These are phyloP conservation scores for Trogon surrucura DNA, from an alignment of 2,113 vertebrate species.

Conservation along the genomic window DNA sequence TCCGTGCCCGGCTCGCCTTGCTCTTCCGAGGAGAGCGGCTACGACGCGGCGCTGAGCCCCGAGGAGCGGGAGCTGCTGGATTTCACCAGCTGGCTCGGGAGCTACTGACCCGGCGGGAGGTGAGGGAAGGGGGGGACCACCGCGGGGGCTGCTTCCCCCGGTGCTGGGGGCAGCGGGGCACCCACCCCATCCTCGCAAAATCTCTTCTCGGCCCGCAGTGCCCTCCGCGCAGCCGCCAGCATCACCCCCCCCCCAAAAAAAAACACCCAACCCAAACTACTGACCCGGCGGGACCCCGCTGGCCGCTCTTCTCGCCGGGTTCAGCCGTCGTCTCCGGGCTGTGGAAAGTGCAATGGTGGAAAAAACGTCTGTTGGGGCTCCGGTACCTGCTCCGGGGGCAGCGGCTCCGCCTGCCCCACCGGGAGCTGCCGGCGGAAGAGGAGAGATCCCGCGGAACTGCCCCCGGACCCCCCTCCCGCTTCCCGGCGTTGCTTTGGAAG, in stretches of 20 bases:
- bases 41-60: no score
- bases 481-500: neutral
- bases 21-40: no score
- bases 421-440: neutral
- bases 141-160: no score
- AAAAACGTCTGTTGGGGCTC: neutral
- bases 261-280: neutral
- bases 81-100: no score
- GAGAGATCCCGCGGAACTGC: no score
- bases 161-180: no score
- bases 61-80: no score
- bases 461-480: no score
- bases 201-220: neutral
- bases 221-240: neutral
- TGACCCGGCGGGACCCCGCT: neutral
- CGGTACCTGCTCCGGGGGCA: neutral
- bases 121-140: no score
- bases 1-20: no score
- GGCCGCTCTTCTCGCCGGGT: neutral
- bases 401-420: neutral
- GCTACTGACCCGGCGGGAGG: no score
- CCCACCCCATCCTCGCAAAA: no score
- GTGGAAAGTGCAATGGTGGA: conserved; percentile 18
- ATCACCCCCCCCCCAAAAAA: neutral
- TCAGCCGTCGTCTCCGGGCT: neutral